phyloP scores from a whole-genome alignment of 2,113 vertebrate genomes.

The Sclerurus mexicanus region DNA sequence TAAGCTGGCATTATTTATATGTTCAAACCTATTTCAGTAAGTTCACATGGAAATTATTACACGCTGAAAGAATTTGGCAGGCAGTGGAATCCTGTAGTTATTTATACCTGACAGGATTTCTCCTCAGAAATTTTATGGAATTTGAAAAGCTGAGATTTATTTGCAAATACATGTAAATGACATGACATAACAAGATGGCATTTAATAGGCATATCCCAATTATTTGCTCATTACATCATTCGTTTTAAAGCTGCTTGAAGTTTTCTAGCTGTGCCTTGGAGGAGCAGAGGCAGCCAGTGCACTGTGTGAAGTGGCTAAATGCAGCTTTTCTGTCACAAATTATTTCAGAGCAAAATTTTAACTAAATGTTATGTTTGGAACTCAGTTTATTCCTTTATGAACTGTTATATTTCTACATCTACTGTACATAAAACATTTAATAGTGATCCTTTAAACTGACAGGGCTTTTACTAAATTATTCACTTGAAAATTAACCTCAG shows the following conservation, averaged over 20 bases:
- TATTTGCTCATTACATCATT: slow-evolving; percentile 65
- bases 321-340: slow-evolving; percentile 58
- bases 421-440: slow-evolving; percentile 63
- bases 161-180: slow-evolving; percentile 49
- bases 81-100: slow-evolving; percentile 44
- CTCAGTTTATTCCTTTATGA: slow-evolving; percentile 52
- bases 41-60: slow-evolving; percentile 71
- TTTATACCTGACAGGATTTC: slow-evolving; percentile 59
- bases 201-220: slow-evolving; percentile 61
- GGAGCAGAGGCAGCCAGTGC: slow-evolving; percentile 35
- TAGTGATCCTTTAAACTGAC: slow-evolving; percentile 58
- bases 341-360: slow-evolving; percentile 67
- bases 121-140: slow-evolving; percentile 59
- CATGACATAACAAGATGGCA: slow-evolving; percentile 51
- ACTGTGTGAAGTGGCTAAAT: slow-evolving; percentile 54
- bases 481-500: slow-evolving; percentile 49
- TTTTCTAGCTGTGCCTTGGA: slow-evolving; percentile 38
- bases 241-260: slow-evolving; percentile 54
- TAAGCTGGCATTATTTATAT: slow-evolving; percentile 41
- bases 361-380: slow-evolving; percentile 68
- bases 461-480: slow-evolving; percentile 53
- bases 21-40: slow-evolving; percentile 27
- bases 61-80: slow-evolving; percentile 59
- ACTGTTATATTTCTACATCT: slow-evolving; percentile 64
- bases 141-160: slow-evolving; percentile 65